A percentile compares a stretch with the other conserved stretches of the same genome.
phyloP scores from a whole-genome alignment of 2,797 vertebrate genomes.

The Ataeniobius toweri region DNA sequence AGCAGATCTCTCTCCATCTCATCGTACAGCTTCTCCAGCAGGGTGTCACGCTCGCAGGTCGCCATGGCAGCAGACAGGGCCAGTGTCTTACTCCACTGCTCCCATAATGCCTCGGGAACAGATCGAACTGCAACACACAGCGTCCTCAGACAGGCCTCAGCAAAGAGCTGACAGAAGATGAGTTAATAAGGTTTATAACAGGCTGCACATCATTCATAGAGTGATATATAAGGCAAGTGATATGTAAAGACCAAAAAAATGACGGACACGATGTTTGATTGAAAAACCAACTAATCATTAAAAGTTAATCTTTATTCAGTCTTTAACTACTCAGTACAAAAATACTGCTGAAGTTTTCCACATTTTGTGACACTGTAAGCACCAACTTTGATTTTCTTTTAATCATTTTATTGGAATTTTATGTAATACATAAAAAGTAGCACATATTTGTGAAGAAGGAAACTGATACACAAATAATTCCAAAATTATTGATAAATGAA shows the following conservation, averaged over 20 bases:
- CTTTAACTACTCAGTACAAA: neutral
- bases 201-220: slow-evolving; percentile 33
- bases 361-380: neutral
- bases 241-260: neutral
- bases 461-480: neutral
- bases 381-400: too few species aligned
- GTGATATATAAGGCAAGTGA: neutral
- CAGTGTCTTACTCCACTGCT: slow-evolving; percentile 81
- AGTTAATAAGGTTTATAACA: slow-evolving; percentile 42
- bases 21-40: slow-evolving; percentile 84
- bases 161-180: slow-evolving; percentile 73
- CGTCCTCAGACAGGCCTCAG: slow-evolving; percentile 88
- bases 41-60: slow-evolving; percentile 65
- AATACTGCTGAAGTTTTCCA: neutral
- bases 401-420: neutral
- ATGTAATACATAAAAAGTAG: neutral
- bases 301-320: neutral
- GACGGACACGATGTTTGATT: neutral
- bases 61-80: slow-evolving; percentile 67
- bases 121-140: slow-evolving; percentile 89
- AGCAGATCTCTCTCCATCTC: slow-evolving; percentile 87
- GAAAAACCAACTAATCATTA: neutral
- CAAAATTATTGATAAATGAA: neutral
- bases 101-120: slow-evolving; percentile 80
- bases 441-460: neutral